Evolutionary conservation across 2,113 vertebrate genomes (phyloP).

Genomic region (Danio rerio): GRCz12tu NC_133193.1:41188501-41189000

Average conservation of each 20-base stretch:
- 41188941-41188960: no score
- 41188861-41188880: no score
- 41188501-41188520: slow-evolving; percentile 89
- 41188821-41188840: no score
- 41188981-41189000: no score
- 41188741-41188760: slow-evolving; percentile 89
- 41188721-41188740: slow-evolving; percentile 92
- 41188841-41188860: no score
- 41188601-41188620: slow-evolving; percentile 72
- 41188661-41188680: slow-evolving; percentile 77
- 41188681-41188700: slow-evolving; percentile 89
- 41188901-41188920: no score
- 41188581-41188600: not conserved
- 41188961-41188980: no score
- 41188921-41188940: no score
- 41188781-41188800: not conserved
- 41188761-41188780: slow-evolving; percentile 93
- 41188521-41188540: slow-evolving; percentile 77
- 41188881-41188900: no score
- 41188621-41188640: slow-evolving; percentile 84
- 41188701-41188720: slow-evolving; percentile 91
- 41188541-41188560: slow-evolving; percentile 12
- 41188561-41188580: no score
- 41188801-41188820: no score
- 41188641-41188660: slow-evolving; percentile 73